phyloP scores from a whole-genome alignment of 2,113 vertebrate genomes.

The Cyanoderma ruficeps region DNA sequence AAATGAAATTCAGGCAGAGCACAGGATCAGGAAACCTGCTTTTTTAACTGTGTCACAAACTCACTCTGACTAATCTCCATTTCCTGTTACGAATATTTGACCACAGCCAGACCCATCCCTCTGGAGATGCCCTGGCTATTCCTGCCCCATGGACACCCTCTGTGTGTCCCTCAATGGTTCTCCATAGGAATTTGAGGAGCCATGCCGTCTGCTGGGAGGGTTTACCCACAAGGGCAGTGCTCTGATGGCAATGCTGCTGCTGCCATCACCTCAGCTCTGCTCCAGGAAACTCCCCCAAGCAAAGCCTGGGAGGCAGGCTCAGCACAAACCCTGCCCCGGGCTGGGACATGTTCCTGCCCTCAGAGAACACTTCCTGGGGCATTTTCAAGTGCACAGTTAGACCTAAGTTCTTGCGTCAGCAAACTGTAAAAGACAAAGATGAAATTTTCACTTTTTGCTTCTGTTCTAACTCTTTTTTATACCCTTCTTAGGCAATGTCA shows the following conservation, averaged over 20 bases:
- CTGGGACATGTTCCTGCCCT: not conserved
- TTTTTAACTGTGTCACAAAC: not conserved
- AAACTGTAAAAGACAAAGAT: not conserved
- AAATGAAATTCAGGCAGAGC: not conserved
- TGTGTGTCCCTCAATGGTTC: not conserved
- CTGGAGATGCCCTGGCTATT: not conserved
- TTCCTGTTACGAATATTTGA: not conserved
- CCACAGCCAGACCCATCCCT: not conserved
- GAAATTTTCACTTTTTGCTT: not conserved
- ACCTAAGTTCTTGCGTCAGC: not conserved
- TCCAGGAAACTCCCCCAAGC: not conserved
- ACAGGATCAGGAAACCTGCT: not conserved
- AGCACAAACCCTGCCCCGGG: not conserved
- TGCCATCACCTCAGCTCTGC: not conserved
- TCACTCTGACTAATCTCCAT: not conserved
- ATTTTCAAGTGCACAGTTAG: not conserved
- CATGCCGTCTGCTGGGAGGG: not conserved
- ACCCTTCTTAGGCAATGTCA: not conserved
- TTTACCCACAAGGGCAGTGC: fast-evolving
- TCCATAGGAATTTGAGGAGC: not conserved
- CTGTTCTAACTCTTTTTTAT: not conserved
- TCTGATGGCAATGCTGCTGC: fast-evolving
- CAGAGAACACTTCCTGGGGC: not conserved
- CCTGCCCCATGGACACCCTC: not conserved
- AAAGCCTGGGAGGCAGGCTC: not conserved